Evolutionary conservation across 2,797 vertebrate species (phyloP), one percentile per base, ranked within the genome.

Genomic region (Octomys mimax): DNA sequence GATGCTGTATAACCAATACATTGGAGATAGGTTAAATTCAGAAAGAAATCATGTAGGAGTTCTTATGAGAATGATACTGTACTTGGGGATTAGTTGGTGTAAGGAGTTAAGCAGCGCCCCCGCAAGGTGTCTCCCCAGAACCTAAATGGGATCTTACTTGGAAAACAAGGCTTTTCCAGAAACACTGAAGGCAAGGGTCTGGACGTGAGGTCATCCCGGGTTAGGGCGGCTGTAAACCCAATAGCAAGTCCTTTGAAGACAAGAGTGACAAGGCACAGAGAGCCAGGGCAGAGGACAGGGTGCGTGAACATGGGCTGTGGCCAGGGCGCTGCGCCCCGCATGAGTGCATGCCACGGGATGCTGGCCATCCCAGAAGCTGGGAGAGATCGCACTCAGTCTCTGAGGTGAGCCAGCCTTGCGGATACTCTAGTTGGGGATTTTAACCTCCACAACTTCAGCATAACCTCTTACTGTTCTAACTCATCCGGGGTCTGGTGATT

Each of bases 391-490:
- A 8, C 10, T 70, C 21, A 52, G 28, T 26, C 62, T n/a, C 36
- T 86, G 49, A 66, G 46, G 79, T 22, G 36, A 68, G 13, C 21
- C 54, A 64, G 7, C 13, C 61, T 18, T 36, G n/a, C 39, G 18
- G 7, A 26, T 16, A 22, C 24, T 62, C 10, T 46, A 64, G 11
- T 5, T 59, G 31, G 16, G 54, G 82, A 6, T 64, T 46, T 36
- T 33, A 64, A 36, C 62, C 42, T 78, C 22, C 12, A 2, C 1
- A 9, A 4, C 70, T 36, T 5, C n/a, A 71, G 49, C 31, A 2
- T 28, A 3, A 46, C 2, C 6, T 78, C 22, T n/a, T 1, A 0
- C 1, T 24, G 49, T 7, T 70, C 12, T 5, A 13, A 0, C 1
- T 26, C 33, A 4, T 21, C 26, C 42, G 5, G 21, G 14, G 42